Evolutionary conservation across 2,888 invertebrate species (phyloP).

Genomic region (Ptilodon capucinus): DNA sequence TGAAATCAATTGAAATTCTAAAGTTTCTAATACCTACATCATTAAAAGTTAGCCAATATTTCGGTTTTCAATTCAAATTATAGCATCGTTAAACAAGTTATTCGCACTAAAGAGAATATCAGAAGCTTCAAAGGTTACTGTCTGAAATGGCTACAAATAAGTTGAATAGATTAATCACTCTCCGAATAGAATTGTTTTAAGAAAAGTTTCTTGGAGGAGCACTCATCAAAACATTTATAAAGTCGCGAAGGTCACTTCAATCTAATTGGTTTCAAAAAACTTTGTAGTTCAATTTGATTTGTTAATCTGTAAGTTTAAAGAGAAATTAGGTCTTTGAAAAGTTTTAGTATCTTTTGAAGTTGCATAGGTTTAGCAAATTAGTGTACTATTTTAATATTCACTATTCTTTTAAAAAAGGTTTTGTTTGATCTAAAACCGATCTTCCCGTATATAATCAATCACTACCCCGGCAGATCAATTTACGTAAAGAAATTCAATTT

Average conservation of each 20-base stretch:
- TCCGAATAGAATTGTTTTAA: conserved; percentile 26
- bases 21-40: too few species aligned
- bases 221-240: conserved; percentile 46
- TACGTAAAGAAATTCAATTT: too few species aligned
- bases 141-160: conserved; percentile 14
- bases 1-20: too few species aligned
- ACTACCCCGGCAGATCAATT: too few species aligned
- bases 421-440: too few species aligned
- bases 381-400: too few species aligned
- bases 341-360: neutral
- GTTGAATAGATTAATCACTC: conserved; percentile 15
- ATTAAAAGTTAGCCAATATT: too few species aligned
- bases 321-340: conserved; percentile 2
- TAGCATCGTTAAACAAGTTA: too few species aligned
- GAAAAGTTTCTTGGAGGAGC: conserved; percentile 28
- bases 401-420: too few species aligned
- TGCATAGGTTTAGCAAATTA: neutral
- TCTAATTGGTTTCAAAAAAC: conserved; percentile 48
- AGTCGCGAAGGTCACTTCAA: conserved; percentile 36
- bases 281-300: conserved; percentile 42
- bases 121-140: neutral
- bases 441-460: too few species aligned
- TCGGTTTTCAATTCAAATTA: too few species aligned
- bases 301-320: conserved; percentile 31
- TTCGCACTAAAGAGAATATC: neutral